Percentiles rank a stretch among this genome's conserved stretches.
These are phyloP conservation scores for Seira musarum DNA, from an alignment of 2,888 invertebrate genomes.

Conservation along the genomic window DNA sequence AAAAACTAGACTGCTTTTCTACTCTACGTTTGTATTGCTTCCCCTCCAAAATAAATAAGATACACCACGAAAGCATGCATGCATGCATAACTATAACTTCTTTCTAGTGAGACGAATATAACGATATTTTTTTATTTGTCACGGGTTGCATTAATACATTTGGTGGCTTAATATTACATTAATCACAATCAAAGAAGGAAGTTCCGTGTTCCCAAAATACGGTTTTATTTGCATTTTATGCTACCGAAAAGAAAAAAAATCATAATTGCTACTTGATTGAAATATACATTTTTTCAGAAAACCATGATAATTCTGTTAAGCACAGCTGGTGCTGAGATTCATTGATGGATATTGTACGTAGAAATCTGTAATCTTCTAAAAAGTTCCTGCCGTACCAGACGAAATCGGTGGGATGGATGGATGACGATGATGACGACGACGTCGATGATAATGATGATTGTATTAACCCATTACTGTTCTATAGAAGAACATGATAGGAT, in stretches of 20 bases:
- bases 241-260: conserved; percentile 14
- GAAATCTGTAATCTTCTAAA: too few relatives aligned
- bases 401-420: too few relatives aligned
- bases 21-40: too few relatives aligned
- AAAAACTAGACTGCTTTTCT: neutral
- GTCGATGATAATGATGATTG: neutral
- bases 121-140: neutral
- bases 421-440: too few relatives aligned
- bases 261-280: conserved; percentile 18
- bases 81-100: too few relatives aligned
- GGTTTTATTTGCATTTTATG: conserved; percentile 15
- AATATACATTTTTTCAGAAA: too few relatives aligned
- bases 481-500: neutral
- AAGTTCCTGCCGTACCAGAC: neutral
- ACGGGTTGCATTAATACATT: neutral
- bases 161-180: conserved; percentile 8
- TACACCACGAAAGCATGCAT: neutral
- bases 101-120: neutral
- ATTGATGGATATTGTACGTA: neutral
- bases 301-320: too few relatives aligned
- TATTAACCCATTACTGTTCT: conserved; percentile 17
- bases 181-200: conserved; percentile 13
- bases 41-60: too few relatives aligned
- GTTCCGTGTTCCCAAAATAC: neutral
- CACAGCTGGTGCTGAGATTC: neutral